A percentile compares a stretch with the other conserved stretches of the same genome.
Evolutionary conservation across 2,797 vertebrate species (phyloP).

Genomic region (Hipposideros larvatus): DNA sequence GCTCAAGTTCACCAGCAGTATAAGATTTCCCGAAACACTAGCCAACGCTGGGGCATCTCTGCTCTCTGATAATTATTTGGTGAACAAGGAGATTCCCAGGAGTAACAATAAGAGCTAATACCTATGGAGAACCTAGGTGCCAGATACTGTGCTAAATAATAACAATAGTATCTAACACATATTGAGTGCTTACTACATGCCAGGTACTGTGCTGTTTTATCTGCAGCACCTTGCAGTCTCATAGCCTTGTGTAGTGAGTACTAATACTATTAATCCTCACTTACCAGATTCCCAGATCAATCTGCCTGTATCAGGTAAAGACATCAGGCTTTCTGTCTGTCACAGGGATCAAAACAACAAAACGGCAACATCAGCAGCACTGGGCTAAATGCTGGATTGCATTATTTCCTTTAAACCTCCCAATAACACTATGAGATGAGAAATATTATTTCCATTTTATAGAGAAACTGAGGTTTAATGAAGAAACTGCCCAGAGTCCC

Average conservation of each 20-base stretch:
- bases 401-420: slow-evolving; percentile 17
- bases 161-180: neutral
- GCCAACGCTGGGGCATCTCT: neutral
- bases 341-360: neutral
- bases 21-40: neutral
- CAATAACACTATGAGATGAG: neutral
- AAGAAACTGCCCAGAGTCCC: neutral
- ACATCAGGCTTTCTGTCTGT: neutral
- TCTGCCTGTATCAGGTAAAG: neutral
- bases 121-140: neutral
- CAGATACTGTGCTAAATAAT: slow-evolving; percentile 21
- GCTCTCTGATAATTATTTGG: neutral
- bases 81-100: neutral
- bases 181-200: neutral
- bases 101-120: neutral
- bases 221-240: neutral
- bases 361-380: neutral
- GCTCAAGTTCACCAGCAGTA: neutral
- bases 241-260: neutral
- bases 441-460: neutral
- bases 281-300: neutral
- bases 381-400: neutral
- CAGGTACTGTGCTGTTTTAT: neutral
- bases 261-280: neutral
- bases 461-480: slow-evolving; percentile 10